Percentiles rank a stretch among this genome's conserved stretches.
phyloP scores from a whole-genome alignment of 2,888 invertebrate species.

The Leptinotarsa tumamoca region DNA sequence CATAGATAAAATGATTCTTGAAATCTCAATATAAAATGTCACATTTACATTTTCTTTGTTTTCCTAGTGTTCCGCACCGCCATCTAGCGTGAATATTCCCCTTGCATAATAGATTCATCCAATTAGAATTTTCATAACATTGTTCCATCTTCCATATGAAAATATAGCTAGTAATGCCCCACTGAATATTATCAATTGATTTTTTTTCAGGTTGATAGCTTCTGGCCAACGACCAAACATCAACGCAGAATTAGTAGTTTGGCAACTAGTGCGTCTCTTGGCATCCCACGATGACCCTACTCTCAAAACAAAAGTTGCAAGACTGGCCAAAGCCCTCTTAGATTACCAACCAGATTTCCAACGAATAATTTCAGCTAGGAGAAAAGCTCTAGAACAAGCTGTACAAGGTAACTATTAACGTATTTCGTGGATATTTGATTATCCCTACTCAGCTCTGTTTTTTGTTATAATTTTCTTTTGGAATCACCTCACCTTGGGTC shows the following conservation, averaged over 20 bases:
- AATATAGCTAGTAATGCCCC: too few species aligned
- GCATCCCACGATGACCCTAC: conserved; percentile 70
- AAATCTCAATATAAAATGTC: too few species aligned
- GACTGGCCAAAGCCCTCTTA: conserved; percentile 72
- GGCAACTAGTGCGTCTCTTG: conserved; percentile 87
- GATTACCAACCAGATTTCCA: conserved; percentile 77
- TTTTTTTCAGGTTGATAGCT: conserved; percentile 63
- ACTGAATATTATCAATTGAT: too few species aligned
- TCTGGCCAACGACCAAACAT: conserved; percentile 75
- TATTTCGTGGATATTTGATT: neutral
- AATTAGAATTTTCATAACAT: too few species aligned
- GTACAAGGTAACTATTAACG: conserved; percentile 75
- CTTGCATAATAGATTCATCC: too few species aligned
- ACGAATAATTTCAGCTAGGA: conserved; percentile 75
- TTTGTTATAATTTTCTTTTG: neutral
- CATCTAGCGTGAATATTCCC: too few species aligned
- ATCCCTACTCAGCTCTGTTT: neutral
- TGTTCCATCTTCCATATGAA: too few species aligned
- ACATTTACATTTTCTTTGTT: too few species aligned
- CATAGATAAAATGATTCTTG: too few species aligned
- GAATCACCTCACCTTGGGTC: too few species aligned
- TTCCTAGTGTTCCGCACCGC: too few species aligned
- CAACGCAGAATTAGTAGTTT: conserved; percentile 83
- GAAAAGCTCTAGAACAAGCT: conserved; percentile 83
- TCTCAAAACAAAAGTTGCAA: conserved; percentile 72